A percentile compares a stretch with the other conserved stretches of the same genome.
Evolutionary conservation across 2,888 invertebrate species (phyloP).

Genomic region (Cerastis leucographa): DNA sequence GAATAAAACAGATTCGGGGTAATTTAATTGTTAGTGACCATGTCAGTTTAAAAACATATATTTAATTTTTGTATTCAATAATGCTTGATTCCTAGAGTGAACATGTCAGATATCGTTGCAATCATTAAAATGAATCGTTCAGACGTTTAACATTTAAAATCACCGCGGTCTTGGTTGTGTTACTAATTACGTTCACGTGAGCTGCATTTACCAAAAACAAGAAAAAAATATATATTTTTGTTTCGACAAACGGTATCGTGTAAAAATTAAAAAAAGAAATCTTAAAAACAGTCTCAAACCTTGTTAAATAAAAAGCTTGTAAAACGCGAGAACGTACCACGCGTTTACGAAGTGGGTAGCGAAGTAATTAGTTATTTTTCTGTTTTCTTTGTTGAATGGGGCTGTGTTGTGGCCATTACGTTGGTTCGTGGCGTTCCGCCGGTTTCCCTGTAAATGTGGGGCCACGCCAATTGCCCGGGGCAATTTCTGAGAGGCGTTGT

Average conservation of each 20-base stretch:
- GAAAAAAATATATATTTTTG: slow-evolving; percentile 15
- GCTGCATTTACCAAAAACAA: slow-evolving; percentile 15
- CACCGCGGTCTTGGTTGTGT: not conserved
- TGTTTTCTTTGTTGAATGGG: slow-evolving; percentile 70
- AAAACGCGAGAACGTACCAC: slow-evolving; percentile 57
- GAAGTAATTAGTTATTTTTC: slow-evolving; percentile 68
- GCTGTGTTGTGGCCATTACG: slow-evolving; percentile 67
- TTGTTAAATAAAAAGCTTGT: slow-evolving; percentile 62
- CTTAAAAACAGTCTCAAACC: slow-evolving; percentile 47
- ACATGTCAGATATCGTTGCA: not conserved
- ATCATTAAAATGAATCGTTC: not conserved
- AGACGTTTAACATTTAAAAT: not conserved
- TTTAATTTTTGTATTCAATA: not conserved
- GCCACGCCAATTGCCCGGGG: slow-evolving; percentile 61
- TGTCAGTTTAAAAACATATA: too few relatives aligned
- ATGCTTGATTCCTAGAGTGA: not conserved
- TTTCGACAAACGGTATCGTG: slow-evolving; percentile 15
- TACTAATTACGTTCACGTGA: slow-evolving; percentile 22
- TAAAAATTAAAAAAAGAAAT: slow-evolving; percentile 47
- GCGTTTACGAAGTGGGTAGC: slow-evolving; percentile 62
- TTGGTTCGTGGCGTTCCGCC: slow-evolving; percentile 64
- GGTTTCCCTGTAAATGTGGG: slow-evolving; percentile 66
- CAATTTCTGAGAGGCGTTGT: slow-evolving; percentile 68
- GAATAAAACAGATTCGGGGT: not conserved
- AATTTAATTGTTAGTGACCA: too few relatives aligned